These are phyloP conservation scores for Eudyptes chrysolophus DNA, from an alignment of 2,113 vertebrate species.

Conservation along the genomic window DNA sequence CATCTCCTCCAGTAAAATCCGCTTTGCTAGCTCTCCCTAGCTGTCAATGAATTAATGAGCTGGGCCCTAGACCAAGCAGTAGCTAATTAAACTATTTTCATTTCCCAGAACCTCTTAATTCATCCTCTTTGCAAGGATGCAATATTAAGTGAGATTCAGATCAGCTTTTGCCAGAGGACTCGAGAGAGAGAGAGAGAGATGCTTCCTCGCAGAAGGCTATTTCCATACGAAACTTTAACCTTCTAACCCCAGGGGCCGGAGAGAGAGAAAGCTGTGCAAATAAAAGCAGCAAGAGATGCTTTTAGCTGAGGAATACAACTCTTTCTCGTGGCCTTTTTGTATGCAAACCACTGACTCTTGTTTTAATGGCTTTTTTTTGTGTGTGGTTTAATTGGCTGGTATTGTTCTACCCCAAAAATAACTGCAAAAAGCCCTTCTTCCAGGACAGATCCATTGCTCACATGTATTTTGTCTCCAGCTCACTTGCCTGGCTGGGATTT, in stretches of 20 bases:
- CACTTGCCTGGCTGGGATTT: neutral
- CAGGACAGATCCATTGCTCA: neutral
- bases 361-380: neutral
- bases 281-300: neutral
- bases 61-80: neutral
- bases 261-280: neutral
- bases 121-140: neutral
- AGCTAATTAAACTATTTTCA: neutral
- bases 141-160: neutral
- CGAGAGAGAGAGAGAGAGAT: neutral
- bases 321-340: neutral
- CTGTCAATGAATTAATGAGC: neutral
- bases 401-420: neutral
- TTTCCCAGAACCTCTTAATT: neutral
- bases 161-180: neutral
- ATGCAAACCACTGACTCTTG: neutral
- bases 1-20: neutral
- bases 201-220: neutral
- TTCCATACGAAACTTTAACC: neutral
- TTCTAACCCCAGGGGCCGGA: neutral
- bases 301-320: neutral
- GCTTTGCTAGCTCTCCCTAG: neutral
- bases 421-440: neutral
- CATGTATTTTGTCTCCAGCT: neutral
- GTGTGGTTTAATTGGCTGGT: neutral